These are phyloP conservation scores for Phataginus tricuspis DNA, from an alignment of 2,797 vertebrate species.

Conservation along the genomic window DNA sequence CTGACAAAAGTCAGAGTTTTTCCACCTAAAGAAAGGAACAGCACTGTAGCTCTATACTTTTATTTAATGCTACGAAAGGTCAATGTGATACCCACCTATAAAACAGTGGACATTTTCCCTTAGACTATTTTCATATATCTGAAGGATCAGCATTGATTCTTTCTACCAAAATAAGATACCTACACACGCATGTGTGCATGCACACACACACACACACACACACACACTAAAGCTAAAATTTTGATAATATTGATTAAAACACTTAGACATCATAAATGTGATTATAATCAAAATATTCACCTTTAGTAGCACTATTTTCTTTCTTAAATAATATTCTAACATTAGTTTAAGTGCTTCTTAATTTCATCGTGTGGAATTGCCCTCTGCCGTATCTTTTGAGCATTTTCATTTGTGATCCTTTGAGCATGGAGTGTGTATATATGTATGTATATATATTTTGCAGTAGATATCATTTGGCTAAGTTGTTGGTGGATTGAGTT, in stretches of 20 bases:
- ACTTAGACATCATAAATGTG: neutral
- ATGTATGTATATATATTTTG: neutral
- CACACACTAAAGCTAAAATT: neutral
- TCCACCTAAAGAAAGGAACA: slow-evolving; percentile 61
- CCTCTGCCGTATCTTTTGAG: neutral
- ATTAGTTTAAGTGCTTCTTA: neutral
- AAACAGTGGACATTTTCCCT: neutral
- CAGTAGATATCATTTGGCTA: neutral
- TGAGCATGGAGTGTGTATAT: neutral
- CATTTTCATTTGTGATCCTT: slow-evolving; percentile 6
- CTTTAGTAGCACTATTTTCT: neutral
- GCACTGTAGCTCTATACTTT: slow-evolving; percentile 40
- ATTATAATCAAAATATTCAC: neutral
- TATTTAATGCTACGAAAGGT: slow-evolving; percentile 62
- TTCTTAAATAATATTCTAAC: neutral
- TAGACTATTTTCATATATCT: slow-evolving; percentile 18
- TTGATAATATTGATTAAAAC: neutral
- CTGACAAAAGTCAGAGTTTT: slow-evolving; percentile 83
- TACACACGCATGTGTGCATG: neutral
- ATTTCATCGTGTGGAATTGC: neutral
- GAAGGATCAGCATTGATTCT: slow-evolving; percentile 10
- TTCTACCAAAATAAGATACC: neutral
- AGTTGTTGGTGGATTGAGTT: neutral
- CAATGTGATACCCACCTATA: slow-evolving; percentile 58
- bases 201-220: neutral